phyloP scores from a whole-genome alignment of 2,888 invertebrate genomes.

The Pseudococcus jackbeardsleyi region DNA sequence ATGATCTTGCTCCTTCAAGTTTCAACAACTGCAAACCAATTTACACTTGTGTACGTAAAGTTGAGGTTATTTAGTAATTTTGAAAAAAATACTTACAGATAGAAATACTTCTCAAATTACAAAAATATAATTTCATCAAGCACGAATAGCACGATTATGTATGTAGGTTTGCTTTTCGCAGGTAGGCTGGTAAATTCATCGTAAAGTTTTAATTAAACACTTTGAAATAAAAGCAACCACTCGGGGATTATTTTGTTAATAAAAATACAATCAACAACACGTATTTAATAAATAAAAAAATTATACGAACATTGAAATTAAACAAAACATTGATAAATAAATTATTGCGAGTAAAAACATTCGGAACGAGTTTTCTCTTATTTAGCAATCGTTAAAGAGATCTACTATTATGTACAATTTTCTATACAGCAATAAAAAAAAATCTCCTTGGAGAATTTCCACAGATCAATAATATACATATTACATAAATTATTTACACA shows the following conservation, averaged over 20 bases:
- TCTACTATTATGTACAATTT: not conserved
- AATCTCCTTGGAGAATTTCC: not conserved
- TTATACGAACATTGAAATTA: not conserved
- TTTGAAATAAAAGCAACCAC: conserved; percentile 1
- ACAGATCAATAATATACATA: not conserved
- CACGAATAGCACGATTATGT: too few species aligned
- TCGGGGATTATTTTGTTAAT: not conserved
- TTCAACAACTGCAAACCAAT: too few species aligned
- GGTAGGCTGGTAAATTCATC: too few species aligned
- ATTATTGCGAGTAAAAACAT: conserved; percentile 32
- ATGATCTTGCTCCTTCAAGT: too few species aligned
- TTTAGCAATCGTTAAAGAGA: not conserved
- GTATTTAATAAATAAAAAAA: not conserved
- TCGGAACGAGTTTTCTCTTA: not conserved
- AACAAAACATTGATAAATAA: not conserved
- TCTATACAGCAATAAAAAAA: not conserved
- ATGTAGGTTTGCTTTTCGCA: too few species aligned
- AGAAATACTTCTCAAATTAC: too few species aligned
- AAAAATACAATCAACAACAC: conserved; percentile 32
- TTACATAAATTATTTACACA: not conserved
- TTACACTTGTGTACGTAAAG: too few species aligned
- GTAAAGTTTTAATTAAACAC: too few species aligned
- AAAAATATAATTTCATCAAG: too few species aligned
- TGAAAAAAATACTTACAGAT: too few species aligned
- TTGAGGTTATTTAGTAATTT: too few species aligned